A percentile compares a stretch with the other conserved stretches of the same genome.
Conservation (phyloP, 1,140 invertebrate species). For the Lucilia cuprina region DNA sequence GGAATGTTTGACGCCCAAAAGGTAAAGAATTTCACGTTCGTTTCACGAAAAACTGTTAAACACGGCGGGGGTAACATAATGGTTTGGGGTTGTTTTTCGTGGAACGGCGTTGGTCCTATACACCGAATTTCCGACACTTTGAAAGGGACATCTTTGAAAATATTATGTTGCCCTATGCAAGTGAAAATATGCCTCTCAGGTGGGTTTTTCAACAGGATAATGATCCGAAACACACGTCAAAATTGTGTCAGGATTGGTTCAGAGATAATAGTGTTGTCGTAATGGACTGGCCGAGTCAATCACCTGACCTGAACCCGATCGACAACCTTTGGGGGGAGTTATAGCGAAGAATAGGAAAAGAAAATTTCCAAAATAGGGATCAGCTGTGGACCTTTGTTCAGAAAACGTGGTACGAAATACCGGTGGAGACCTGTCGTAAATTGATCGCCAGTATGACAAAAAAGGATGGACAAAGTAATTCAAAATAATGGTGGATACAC, state of each 20-base stretch:
- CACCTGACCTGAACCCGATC: background rate
- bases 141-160: background rate
- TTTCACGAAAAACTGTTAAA: background rate
- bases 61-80: background rate
- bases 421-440: no score
- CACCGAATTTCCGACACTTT: background rate
- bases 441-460: no score
- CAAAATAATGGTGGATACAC: no score
- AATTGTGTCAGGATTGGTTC: background rate
- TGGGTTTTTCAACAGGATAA: constrained; percentile 13
- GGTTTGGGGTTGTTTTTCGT: background rate
- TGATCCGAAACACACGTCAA: background rate
- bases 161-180: background rate
- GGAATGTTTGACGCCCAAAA: background rate
- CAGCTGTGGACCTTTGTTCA: no score
- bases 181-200: background rate
- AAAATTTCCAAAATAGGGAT: no score
- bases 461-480: no score
- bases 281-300: background rate
- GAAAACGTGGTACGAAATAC: no score
- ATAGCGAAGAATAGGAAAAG: no score
- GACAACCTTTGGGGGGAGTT: background rate
- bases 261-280: background rate
- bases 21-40: background rate
- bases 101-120: background rate